phyloP scores from a whole-genome alignment of 2,113 vertebrate genomes.

The Atlantisia rogersi region DNA sequence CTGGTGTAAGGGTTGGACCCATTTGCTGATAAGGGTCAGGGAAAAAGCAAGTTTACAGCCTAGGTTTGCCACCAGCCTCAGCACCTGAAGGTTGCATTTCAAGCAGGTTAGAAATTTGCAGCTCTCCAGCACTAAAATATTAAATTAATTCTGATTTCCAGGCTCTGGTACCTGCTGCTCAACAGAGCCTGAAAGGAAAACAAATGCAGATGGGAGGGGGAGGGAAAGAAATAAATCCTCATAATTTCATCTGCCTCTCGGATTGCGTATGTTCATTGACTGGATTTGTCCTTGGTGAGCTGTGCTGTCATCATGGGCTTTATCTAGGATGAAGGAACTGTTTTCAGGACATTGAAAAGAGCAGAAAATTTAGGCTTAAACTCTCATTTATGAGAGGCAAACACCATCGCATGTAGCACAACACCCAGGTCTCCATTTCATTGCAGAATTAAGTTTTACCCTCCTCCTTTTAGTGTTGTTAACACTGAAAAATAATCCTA shows the following conservation, averaged over 20 bases:
- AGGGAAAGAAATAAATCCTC: background rate
- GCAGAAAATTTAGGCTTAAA: background rate
- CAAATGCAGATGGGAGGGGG: background rate
- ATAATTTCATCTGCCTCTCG: background rate
- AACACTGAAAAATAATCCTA: background rate
- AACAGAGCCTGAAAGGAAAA: background rate
- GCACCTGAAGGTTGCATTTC: background rate
- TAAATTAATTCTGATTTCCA: background rate
- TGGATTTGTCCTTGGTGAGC: background rate
- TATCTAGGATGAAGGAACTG: background rate
- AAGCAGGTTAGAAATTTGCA: background rate
- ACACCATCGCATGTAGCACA: rapidly evolving
- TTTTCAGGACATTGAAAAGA: background rate
- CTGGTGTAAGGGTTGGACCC: rapidly evolving
- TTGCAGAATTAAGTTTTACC: background rate
- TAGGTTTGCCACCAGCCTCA: background rate
- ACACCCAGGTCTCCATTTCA: background rate
- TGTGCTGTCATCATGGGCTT: background rate
- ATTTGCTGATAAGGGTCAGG: background rate
- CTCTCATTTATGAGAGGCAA: background rate
- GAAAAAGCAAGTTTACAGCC: background rate
- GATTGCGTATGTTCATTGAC: rapidly evolving
- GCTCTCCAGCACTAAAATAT: background rate
- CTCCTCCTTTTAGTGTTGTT: background rate
- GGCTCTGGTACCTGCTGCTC: background rate